phyloP scores from a whole-genome alignment of 2,888 invertebrate species.

The Drosophila ezoana region DNA sequence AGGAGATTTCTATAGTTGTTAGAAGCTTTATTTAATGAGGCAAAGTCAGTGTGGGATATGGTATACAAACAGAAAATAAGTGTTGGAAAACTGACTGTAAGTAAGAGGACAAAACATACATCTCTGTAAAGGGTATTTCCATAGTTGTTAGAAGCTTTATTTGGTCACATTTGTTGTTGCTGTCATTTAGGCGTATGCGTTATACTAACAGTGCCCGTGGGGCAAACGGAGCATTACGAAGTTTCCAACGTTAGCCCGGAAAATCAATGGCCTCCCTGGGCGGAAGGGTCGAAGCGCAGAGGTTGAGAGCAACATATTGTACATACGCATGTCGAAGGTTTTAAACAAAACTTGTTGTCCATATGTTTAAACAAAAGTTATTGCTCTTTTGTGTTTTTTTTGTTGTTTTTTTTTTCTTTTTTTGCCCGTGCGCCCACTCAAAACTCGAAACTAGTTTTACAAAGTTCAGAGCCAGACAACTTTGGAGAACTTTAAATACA shows the following conservation, averaged over 20 bases:
- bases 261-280: conserved; percentile 7
- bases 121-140: background rate
- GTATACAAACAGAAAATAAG: too few species aligned
- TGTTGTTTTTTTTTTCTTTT: too few species aligned
- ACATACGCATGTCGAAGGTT: conserved; percentile 14
- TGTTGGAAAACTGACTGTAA: too few species aligned
- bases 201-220: conserved; percentile 2
- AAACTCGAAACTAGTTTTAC: conserved; percentile 44
- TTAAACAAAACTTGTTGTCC: conserved; percentile 33
- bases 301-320: conserved; percentile 29
- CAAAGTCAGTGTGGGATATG: too few species aligned
- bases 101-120: too few species aligned
- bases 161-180: background rate
- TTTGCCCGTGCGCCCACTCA: conserved; percentile 24
- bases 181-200: conserved; percentile 8
- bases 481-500: conserved; percentile 20
- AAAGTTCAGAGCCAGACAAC: conserved; percentile 39
- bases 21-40: too few species aligned
- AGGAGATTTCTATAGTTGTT: background rate
- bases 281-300: background rate
- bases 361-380: conserved; percentile 31
- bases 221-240: conserved; percentile 2
- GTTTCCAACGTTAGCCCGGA: background rate
- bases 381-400: conserved; percentile 12
- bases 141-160: background rate